phyloP scores from a whole-genome alignment of 2,113 vertebrate species.

The Bufo gargarizans region DNA sequence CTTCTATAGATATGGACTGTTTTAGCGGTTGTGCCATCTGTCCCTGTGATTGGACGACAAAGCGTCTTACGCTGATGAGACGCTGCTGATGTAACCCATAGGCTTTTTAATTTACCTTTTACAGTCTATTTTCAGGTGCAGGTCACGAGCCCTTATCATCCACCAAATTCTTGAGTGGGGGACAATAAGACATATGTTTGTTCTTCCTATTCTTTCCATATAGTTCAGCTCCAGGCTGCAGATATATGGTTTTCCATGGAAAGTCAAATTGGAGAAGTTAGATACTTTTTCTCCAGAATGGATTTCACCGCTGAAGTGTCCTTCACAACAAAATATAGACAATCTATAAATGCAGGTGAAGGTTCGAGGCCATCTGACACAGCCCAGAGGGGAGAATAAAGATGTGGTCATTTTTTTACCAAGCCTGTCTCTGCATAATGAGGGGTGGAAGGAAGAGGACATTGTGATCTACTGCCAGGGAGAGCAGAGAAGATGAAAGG shows the following conservation, averaged over 20 bases:
- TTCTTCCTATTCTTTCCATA: background rate
- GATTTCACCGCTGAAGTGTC: no score
- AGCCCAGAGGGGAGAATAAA: no score
- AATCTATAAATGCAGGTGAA: no score
- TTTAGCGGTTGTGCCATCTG: background rate
- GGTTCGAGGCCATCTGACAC: no score
- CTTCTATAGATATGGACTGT: background rate
- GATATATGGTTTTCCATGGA: background rate
- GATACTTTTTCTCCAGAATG: background rate
- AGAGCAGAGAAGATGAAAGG: no score
- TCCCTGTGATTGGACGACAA: background rate
- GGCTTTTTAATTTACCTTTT: background rate
- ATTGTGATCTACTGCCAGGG: no score
- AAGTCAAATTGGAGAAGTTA: background rate
- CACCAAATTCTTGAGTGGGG: no score
- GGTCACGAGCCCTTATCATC: no score
- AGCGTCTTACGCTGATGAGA: background rate
- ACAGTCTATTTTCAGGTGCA: background rate
- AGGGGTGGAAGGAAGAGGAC: no score
- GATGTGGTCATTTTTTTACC: no score
- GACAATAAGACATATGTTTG: background rate
- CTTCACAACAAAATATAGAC: no score
- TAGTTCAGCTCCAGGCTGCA: background rate
- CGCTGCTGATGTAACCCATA: background rate
- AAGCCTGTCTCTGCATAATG: no score